phyloP scores from a whole-genome alignment of 2,888 invertebrate species.

The Unio pictorum region DNA sequence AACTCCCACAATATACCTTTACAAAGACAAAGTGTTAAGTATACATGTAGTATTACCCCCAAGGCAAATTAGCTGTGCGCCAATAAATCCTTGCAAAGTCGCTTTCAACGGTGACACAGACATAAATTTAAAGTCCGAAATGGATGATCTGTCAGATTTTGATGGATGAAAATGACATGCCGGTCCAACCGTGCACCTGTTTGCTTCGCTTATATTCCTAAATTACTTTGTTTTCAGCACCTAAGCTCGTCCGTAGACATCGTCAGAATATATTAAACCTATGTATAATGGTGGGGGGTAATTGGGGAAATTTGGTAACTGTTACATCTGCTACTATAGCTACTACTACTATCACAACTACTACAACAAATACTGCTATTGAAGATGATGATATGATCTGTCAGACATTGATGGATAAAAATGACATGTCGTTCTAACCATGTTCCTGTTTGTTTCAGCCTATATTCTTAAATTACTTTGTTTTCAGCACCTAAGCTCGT shows the following conservation, averaged over 20 bases:
- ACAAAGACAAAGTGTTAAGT: no score
- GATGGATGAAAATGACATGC: slow-evolving; percentile 32
- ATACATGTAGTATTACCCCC: slow-evolving; percentile 1
- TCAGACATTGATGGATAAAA: slow-evolving; percentile 32
- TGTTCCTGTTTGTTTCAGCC: slow-evolving; percentile 30
- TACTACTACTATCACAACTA: not conserved
- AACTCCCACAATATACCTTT: no score
- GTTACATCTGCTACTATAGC: no score
- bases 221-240: slow-evolving; percentile 24
- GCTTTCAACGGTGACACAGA: slow-evolving; percentile 37
- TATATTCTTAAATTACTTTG: slow-evolving; percentile 25
- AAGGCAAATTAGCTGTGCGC: slow-evolving; percentile 32
- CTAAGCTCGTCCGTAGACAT: slow-evolving; percentile 5
- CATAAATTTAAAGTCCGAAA: slow-evolving; percentile 40
- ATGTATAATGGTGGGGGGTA: no score
- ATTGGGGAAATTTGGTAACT: no score
- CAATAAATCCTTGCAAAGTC: slow-evolving; percentile 31
- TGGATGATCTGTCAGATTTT: slow-evolving; percentile 31
- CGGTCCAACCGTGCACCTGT: slow-evolving; percentile 29
- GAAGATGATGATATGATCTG: slow-evolving; percentile 32
- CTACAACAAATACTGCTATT: slow-evolving; percentile 37
- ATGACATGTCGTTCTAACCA: slow-evolving; percentile 19
- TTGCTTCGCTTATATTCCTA: slow-evolving; percentile 22
- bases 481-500: slow-evolving; percentile 12
- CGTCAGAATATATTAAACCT: not conserved